Conservation (phyloP, 1,140 invertebrate genomes). For the Protaetia brevitarsis region DNA sequence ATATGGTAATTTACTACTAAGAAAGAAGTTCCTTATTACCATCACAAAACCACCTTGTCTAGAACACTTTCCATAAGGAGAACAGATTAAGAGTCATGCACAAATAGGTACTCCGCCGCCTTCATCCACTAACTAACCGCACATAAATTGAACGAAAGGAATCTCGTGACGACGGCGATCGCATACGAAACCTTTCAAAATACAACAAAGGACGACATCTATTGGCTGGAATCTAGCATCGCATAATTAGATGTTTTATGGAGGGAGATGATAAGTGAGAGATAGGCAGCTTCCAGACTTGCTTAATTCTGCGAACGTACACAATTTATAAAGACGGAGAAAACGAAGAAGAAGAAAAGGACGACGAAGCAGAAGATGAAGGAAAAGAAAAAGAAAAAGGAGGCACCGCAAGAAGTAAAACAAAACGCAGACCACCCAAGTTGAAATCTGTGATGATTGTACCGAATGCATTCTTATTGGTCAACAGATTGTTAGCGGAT, state of each 20-base stretch:
- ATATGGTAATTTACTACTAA: too few relatives aligned
- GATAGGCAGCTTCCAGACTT: slow-evolving; percentile 32
- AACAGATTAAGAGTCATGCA: neutral
- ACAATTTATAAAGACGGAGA: slow-evolving; percentile 29
- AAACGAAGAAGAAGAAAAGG: slow-evolving; percentile 4
- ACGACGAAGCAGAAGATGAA: neutral
- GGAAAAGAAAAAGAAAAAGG: slow-evolving; percentile 2
- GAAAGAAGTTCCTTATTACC: too few relatives aligned
- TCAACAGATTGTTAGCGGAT: slow-evolving; percentile 35
- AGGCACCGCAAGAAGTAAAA: slow-evolving; percentile 36
- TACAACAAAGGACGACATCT: slow-evolving; percentile 15
- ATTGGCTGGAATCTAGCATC: slow-evolving; percentile 31
- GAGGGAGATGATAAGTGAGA: slow-evolving; percentile 39
- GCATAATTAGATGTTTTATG: slow-evolving; percentile 38
- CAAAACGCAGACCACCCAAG: slow-evolving; percentile 41
- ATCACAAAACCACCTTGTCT: too few relatives aligned
- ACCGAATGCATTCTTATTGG: slow-evolving; percentile 35
- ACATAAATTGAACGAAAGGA: neutral
- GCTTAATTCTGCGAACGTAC: slow-evolving; percentile 35
- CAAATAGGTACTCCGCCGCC: neutral
- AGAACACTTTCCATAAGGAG: too few relatives aligned
- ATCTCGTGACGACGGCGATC: neutral
- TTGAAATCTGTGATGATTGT: slow-evolving; percentile 36
- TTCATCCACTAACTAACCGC: neutral
- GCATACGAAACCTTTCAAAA: neutral